Evolutionary conservation across 2,113 vertebrate species (phyloP), one percentile per base, ranked within the genome.

Genomic region (Megalops atlanticus): DNA sequence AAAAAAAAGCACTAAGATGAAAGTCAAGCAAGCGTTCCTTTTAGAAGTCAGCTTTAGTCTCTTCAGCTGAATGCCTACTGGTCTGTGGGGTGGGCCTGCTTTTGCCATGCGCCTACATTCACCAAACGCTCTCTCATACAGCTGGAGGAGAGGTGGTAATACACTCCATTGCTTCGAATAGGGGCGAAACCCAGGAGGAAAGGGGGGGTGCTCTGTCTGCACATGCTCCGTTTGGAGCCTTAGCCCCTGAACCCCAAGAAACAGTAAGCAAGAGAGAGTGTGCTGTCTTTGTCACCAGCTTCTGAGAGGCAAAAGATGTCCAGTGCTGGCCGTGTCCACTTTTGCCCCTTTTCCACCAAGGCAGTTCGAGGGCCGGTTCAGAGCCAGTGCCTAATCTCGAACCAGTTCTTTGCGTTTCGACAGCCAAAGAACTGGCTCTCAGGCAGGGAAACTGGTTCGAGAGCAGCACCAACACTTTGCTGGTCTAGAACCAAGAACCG

Each of bases 231-330:
- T 10, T 74, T 18, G 38, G n/a, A 11, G 43, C 2, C 7, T 74
- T n/a, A 41, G 16, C 35, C 31, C 33, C 35, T 4, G n/a, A 71
- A 80, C 39, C 52, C 76, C 81, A 83, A 80, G 81, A 84, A 78
- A 82, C 3, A 35, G 88, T 68, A 84, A 79, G 86, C 85, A 85
- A 49, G 78, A 84, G 86, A 84, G 87, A 86, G 85, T 83, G 85
- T 85, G 74, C 43, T 85, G 81, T 77, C 49, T 88, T 81, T 83
- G 78, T 71, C 76, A 86, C 76, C 82, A 86, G 81, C 0, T 39
- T 12, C 49, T 39, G 33, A 77, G 31, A 35, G n/a, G 24, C 49
- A 77, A 47, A 77, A 33, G 24, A 39, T n/a, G n/a, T n/a, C n/a
- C n/a, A n/a, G n/a, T n/a, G n/a, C n/a, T n/a, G n/a, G n/a, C n/a